phyloP scores from a whole-genome alignment of 2,888 invertebrate species.

The Ariolimax columbianus region DNA sequence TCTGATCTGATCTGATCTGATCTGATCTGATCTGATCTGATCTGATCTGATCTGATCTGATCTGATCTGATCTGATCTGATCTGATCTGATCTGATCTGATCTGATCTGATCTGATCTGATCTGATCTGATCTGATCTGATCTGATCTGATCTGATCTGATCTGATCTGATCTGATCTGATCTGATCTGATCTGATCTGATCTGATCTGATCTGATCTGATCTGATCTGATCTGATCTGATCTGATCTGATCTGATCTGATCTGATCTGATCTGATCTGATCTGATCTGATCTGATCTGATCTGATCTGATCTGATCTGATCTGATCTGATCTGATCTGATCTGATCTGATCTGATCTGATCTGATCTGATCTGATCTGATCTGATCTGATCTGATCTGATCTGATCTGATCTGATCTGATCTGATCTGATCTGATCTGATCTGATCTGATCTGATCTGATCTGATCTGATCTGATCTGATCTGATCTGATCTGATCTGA shows the following conservation, averaged over 20 bases:
- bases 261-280: slow-evolving; percentile 20
- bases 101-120: slow-evolving; percentile 22
- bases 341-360: slow-evolving; percentile 27
- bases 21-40: slow-evolving; percentile 2
- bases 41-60: slow-evolving; percentile 4
- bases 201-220: slow-evolving; percentile 22
- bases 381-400: slow-evolving; percentile 28
- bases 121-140: slow-evolving; percentile 22
- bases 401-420: slow-evolving; percentile 28
- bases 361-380: slow-evolving; percentile 22
- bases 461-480: slow-evolving; percentile 20
- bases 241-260: slow-evolving; percentile 28
- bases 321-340: slow-evolving; percentile 28
- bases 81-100: slow-evolving; percentile 21
- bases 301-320: slow-evolving; percentile 28
- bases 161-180: slow-evolving; percentile 28
- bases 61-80: slow-evolving; percentile 25
- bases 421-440: slow-evolving; percentile 24
- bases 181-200: slow-evolving; percentile 22
- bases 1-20: slow-evolving; percentile 20
- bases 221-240: slow-evolving; percentile 28
- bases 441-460: slow-evolving; percentile 18
- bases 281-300: slow-evolving; percentile 21
- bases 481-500: slow-evolving; percentile 26
- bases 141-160: slow-evolving; percentile 24